Evolutionary conservation across 1,140 invertebrate genomes (phyloP).

Genomic region (Druon quercuslanigerum): DNA sequence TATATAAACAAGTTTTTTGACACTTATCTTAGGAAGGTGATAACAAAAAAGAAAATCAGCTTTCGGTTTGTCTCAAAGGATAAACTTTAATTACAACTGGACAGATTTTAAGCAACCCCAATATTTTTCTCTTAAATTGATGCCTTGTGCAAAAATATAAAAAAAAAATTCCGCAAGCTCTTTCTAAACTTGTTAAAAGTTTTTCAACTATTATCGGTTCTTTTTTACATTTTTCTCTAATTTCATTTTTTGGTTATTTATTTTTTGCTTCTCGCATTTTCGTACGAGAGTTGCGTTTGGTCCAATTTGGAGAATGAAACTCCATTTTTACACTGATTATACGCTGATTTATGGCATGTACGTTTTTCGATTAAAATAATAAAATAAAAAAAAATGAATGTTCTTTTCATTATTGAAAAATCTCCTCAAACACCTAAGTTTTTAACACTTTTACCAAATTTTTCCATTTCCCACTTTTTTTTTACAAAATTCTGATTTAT

Average conservation of each 20-base stretch:
- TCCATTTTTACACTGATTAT: neutral
- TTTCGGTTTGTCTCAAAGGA: slow-evolving; percentile 1
- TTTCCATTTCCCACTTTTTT: too few species aligned
- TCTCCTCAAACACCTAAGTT: too few species aligned
- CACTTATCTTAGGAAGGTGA: neutral
- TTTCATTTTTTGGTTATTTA: neutral
- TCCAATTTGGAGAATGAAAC: neutral
- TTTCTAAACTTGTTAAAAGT: neutral
- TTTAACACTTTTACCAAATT: too few species aligned
- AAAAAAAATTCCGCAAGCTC: neutral
- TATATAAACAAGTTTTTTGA: slow-evolving; percentile 20
- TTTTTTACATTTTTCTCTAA: neutral
- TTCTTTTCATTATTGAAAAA: too few species aligned
- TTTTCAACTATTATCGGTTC: neutral
- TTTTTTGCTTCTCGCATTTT: neutral
- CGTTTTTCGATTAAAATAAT: too few species aligned
- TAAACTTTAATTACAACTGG: slow-evolving; percentile 12
- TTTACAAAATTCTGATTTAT: too few species aligned
- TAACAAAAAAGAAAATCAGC: slow-evolving; percentile 10
- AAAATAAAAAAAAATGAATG: too few species aligned
- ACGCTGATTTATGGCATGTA: too few species aligned
- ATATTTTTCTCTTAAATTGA: neutral
- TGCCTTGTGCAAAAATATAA: neutral
- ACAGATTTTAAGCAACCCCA: neutral
- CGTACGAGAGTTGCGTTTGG: neutral